Percentiles rank a stretch among this genome's conserved stretches.
These are phyloP conservation scores for Torymus texanus DNA, from an alignment of 2,888 invertebrate species.

Conservation along the genomic window DNA sequence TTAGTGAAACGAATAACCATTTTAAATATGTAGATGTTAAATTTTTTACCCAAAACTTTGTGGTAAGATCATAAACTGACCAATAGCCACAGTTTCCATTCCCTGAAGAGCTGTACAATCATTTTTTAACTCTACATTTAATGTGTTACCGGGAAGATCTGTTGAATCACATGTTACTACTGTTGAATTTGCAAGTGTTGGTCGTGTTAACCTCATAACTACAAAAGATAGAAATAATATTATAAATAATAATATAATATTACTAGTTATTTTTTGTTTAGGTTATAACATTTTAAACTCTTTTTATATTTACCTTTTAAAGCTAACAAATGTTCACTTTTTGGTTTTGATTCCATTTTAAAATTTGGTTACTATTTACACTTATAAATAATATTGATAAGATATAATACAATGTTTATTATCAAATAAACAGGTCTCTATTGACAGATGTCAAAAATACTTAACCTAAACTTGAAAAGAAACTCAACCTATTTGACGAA, in stretches of 20 bases:
- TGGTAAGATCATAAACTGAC: constrained; percentile 93
- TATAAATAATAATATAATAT: constrained; percentile 17
- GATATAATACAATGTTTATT: constrained; percentile 3
- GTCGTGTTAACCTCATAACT: constrained; percentile 97
- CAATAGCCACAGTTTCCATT: constrained; percentile 88
- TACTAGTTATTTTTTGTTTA: not conserved
- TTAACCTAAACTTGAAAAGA: constrained; percentile 12
- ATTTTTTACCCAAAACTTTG: constrained; percentile 91
- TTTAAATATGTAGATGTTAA: constrained; percentile 1
- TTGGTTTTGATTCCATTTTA: constrained; percentile 79
- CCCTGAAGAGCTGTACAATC: constrained; percentile 90
- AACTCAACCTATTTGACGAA: not conserved
- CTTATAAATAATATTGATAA: constrained; percentile 3
- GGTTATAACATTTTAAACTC: constrained; percentile 14
- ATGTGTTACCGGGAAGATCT: constrained; percentile 88
- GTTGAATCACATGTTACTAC: constrained; percentile 90
- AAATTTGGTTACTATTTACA: not conserved
- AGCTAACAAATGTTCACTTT: constrained; percentile 80
- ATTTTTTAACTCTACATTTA: constrained; percentile 86
- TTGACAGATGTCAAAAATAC: constrained; percentile 19
- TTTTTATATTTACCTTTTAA: constrained; percentile 76
- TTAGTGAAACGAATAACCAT: constrained; percentile 7
- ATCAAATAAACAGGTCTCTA: not conserved
- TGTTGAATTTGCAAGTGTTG: constrained; percentile 88
- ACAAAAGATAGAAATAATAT: constrained; percentile 17